phyloP scores from a whole-genome alignment of 1,140 invertebrate species.

The Carposina sasakii region DNA sequence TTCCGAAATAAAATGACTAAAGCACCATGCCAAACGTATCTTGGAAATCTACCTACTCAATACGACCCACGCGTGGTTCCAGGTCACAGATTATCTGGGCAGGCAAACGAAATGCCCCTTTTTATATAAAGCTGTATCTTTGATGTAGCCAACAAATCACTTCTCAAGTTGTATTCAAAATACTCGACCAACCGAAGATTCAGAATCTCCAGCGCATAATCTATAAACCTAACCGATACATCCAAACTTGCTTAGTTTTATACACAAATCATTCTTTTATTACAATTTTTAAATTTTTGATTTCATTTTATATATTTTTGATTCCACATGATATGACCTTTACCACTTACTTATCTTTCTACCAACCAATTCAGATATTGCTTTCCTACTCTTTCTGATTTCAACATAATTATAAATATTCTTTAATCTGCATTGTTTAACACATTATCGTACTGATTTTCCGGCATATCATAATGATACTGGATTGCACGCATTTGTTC shows the following conservation, averaged over 20 bases:
- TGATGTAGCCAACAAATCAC: too few species aligned
- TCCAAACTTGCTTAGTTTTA: slow-evolving; percentile 50
- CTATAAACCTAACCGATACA: slow-evolving; percentile 50
- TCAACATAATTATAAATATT: slow-evolving; percentile 24
- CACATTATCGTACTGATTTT: slow-evolving; percentile 27
- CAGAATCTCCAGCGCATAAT: slow-evolving; percentile 55
- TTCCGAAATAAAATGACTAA: slow-evolving; percentile 59
- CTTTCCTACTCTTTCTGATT: slow-evolving; percentile 38
- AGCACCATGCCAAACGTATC: slow-evolving; percentile 66
- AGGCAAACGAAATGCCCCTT: too few species aligned
- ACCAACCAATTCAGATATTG: slow-evolving; percentile 54
- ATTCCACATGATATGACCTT: slow-evolving; percentile 67
- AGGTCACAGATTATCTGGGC: too few species aligned
- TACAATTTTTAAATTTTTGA: slow-evolving; percentile 51
- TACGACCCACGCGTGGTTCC: too few species aligned
- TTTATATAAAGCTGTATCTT: too few species aligned
- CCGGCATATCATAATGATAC: slow-evolving; percentile 27
- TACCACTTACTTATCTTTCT: slow-evolving; percentile 48
- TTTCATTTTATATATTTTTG: slow-evolving; percentile 53
- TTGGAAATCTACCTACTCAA: too few species aligned
- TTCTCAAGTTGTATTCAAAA: too few species aligned
- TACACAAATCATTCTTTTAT: slow-evolving; percentile 47
- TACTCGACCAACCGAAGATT: slow-evolving; percentile 61
- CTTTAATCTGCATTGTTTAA: slow-evolving; percentile 31
- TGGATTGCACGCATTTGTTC: slow-evolving; percentile 42